Base-by-base conservation (phyloP, 53 echinoderm and acorn worm genomes). In the Holothuria scabra region DNA sequence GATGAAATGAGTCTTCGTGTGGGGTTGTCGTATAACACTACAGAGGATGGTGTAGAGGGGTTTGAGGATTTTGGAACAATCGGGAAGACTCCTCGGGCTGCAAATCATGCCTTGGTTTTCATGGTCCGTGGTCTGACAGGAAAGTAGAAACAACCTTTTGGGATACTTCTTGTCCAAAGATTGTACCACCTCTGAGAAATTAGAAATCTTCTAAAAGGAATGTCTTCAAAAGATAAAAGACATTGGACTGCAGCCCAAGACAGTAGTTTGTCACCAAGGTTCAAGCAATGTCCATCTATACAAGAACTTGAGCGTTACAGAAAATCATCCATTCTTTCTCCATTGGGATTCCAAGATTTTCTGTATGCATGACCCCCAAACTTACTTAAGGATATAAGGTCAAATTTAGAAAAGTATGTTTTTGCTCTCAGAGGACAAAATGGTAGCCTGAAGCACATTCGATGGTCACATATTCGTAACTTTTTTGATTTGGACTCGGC, bases 71-170 rank as follows among this genome's bases (percentile, higher is more conserved):
- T 84, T 84, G 87, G 91, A 9, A 37, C 60, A 2, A 16, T 83
- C 4, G 87, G 87, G 58, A 84, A 74, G 80, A 87, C 70, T 44
- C 28, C 18, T 11, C 49, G 64, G 19, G 23, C 68, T 32, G 87
- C 91, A 41, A 84, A 91, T 60, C 91, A 91, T 65, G 90, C 83
- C 6, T 33, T 90, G 9, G 90, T 90, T 4, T 85, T 90, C 49
- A 86, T 90, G 58, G 82, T 91, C 2, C 59, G 88, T 29, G 88
- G 70, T 49, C 32, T 90, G 29, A 34, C 62, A 1, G 48, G 46
- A 29, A 60, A 87, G 35, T 87, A 82, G 83, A 87, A 87, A 52
- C 82, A 87, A 35, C 87, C 87, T 32, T 56, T n/a, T 87, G 59
- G 76, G 60, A 1, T 85, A 59, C 26, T 86, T 85, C 44, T 71